Evolutionary conservation across 2,797 vertebrate species (phyloP), one percentile per base, ranked within the genome.

Genomic region (Acropternis orthonyx): DNA sequence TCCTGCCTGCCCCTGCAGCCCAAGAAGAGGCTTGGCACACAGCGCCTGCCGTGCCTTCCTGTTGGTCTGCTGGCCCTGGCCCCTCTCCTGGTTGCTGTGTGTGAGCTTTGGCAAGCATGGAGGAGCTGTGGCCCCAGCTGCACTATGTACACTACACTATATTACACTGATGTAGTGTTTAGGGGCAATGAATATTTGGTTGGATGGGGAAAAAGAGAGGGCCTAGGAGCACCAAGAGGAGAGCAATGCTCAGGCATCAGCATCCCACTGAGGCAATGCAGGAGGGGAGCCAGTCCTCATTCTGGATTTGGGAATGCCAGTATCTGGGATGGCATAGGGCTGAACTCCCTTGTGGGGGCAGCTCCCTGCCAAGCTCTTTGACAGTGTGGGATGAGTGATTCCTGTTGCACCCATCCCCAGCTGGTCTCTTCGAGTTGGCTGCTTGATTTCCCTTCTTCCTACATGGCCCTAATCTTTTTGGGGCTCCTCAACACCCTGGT

Each of bases 81-180:
- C 73, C 23, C n/a, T 87, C 66, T 94, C 48, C 54, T 44, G 48
- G 12, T 22, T 48, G 34, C 83, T 92, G 54, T 78, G 72, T 89
- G 46, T 8, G 21, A 87, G 84, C 94, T 96, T 93, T n/a, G 54
- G 96, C 88, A 93, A 69, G 95, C 71, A 24, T 8, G 10, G 95
- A 96, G 90, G 91, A 96, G 87, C 94, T 94, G 94, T 87, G 66
- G 89, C 92, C 89, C 85, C 97, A 86, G 93, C 97, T 97, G 96
- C 89, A 56, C n/a, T n/a, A n/a, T n/a, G n/a, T n/a, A n/a, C n/a
- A n/a, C n/a, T n/a, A n/a, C n/a, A n/a, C n/a, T n/a, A n/a, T n/a
- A n/a, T n/a, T n/a, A n/a, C 92, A 71, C 86, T 96, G 94, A 96
- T 97, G 92, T 97, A 95, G 97, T 98, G 96, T 98, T 98, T 95